Conservation (phyloP, 37 sponge, comb jelly and placozoan species). For the Beroe ovata region DNA sequence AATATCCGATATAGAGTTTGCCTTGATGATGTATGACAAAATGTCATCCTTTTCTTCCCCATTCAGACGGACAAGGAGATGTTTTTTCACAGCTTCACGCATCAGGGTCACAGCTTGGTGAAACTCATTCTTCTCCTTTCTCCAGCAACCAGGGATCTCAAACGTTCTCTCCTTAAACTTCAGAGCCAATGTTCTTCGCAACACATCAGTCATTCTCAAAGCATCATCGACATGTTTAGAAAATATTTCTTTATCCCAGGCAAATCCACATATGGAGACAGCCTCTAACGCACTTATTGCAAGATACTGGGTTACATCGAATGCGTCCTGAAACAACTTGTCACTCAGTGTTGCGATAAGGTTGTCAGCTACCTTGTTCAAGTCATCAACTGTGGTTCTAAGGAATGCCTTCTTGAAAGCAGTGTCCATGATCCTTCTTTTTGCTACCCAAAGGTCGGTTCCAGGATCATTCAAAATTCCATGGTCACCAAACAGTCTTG, state of each 20-base stretch:
- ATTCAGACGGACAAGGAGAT: neutral
- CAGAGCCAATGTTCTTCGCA: neutral
- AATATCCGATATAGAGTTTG: neutral
- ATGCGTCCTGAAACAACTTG: neutral
- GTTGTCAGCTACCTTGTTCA: neutral
- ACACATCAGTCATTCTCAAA: neutral
- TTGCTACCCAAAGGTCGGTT: neutral
- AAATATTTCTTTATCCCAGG: neutral
- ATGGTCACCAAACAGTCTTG: neutral
- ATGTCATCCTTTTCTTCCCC: neutral
- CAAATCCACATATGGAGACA: conserved; percentile 9
- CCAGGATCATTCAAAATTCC: conserved; percentile 16
- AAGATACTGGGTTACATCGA: neutral
- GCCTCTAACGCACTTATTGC: neutral
- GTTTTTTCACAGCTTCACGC: neutral
- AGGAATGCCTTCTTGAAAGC: conserved; percentile 12
- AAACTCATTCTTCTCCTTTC: neutral
- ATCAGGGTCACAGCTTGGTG: neutral
- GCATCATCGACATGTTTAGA: neutral
- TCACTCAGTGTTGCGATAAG: neutral
- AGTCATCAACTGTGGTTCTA: neutral
- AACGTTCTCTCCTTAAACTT: neutral
- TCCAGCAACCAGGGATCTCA: neutral
- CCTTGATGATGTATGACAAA: conserved; percentile 18
- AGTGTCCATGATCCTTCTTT: conserved; percentile 23